Conservation (phyloP, 2,888 invertebrate genomes). For the Oscheius sp. region DNA sequence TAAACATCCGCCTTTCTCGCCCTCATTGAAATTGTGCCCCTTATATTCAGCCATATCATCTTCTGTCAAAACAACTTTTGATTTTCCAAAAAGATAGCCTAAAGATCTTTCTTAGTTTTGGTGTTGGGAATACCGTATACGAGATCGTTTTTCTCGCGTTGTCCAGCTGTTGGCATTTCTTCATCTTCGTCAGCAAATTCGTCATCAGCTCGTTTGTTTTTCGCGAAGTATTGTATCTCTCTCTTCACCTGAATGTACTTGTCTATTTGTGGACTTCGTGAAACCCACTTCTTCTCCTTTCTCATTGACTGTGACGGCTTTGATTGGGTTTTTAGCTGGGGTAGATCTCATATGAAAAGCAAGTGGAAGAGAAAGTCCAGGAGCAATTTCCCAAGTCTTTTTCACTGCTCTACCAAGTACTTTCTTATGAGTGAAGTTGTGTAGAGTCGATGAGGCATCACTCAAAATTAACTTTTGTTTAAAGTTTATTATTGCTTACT, state of each 20-base stretch:
- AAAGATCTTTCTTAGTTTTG: not conserved
- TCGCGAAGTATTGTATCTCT: conserved; percentile 7
- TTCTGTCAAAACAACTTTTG: conserved; percentile 15
- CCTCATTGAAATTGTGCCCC: conserved; percentile 50
- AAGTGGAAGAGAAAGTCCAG: conserved; percentile 36
- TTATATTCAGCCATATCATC: conserved; percentile 34
- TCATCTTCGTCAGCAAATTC: not conserved
- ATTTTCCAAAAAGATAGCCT: conserved; percentile 29
- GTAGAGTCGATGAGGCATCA: not conserved
- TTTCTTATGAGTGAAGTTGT: conserved; percentile 17
- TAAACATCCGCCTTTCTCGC: conserved; percentile 43
- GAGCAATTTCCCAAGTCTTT: conserved; percentile 35
- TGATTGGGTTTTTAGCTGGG: conserved; percentile 34
- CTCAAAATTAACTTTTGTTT: not conserved
- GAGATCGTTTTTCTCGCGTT: not conserved
- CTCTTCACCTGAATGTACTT: not conserved
- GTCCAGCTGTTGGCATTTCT: not conserved
- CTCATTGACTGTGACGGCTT: conserved; percentile 29
- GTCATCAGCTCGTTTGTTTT: not conserved
- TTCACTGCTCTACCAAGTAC: conserved; percentile 6
- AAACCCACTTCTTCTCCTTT: conserved; percentile 22
- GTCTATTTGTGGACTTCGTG: no score
- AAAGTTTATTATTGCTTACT: not conserved
- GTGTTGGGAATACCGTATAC: conserved; percentile 7
- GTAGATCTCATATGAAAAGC: conserved; percentile 35